phyloP scores from a whole-genome alignment of 2,888 invertebrate genomes.

The Melieria picta region DNA sequence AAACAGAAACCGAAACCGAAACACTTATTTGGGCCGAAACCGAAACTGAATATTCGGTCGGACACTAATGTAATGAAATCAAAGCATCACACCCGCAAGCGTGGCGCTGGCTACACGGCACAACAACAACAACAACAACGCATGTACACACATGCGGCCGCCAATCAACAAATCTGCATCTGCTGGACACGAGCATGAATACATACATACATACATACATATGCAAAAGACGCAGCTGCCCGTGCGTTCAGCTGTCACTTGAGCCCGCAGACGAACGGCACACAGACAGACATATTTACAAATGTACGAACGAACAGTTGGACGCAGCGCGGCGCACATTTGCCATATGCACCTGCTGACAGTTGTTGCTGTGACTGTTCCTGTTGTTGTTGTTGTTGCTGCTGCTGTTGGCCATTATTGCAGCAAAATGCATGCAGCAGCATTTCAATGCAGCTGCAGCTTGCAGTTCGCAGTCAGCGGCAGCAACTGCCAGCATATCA shows the following conservation, averaged over 20 bases:
- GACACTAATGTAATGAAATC: no score
- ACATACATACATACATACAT: neutral
- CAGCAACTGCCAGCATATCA: no score
- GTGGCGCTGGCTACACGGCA: no score
- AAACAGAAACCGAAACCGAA: no score
- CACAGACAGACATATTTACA: neutral
- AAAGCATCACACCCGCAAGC: no score
- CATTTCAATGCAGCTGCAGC: no score
- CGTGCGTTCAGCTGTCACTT: neutral
- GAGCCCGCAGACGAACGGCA: no score
- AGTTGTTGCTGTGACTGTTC: neutral
- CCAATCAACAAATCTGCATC: no score
- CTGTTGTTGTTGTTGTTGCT: slow-evolving; percentile 2
- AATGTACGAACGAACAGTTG: no score
- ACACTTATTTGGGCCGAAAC: no score
- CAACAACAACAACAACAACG: neutral
- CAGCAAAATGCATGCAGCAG: neutral
- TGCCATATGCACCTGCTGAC: neutral
- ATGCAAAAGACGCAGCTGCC: neutral
- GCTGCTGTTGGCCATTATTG: neutral
- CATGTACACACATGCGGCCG: neutral
- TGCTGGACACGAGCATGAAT: neutral
- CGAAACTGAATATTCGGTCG: no score
- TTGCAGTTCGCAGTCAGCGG: no score
- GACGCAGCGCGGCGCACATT: slow-evolving; percentile 11